Evolutionary conservation across 2,113 vertebrate species (phyloP), one percentile per base, ranked within the genome.

Genomic region (Chroicocephalus ridibundus): DNA sequence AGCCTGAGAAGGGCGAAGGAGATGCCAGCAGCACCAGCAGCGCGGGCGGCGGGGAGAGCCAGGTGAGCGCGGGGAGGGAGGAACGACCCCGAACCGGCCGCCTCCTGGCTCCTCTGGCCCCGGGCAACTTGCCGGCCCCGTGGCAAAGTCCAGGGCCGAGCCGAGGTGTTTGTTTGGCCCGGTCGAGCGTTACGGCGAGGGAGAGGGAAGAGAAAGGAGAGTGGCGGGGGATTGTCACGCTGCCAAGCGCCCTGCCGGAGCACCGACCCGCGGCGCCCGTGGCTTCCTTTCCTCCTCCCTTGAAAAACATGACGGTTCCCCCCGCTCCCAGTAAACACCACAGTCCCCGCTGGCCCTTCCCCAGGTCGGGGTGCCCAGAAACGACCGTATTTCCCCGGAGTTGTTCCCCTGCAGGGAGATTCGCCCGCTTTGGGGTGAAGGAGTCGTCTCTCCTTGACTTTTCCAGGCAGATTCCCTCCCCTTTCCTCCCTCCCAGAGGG

Each of bases 1-100:
- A 98, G 97, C 97, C 97, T 68, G 98, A 98, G 76, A 98, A 98
- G 92, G 96, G 97, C 93, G 97, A 98, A 55, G 97, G 96, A 60
- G 88, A 96, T 1, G 86, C 88, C 88, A 94, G 91, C 90, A 93
- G 97, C 32, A 95, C 72, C 86, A 97, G 97, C 96, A 97, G 94
- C 49, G 82, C 95, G 19, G 96, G 97, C 83, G 95, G 29, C 26
- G 97, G 97, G 49, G 98, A 98, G 74, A 96, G 97, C 83, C 98
- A 98, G 97, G 98, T 98, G 91, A 98, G 97, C 17, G 80, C 3
- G 5, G 14, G 42, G 19, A 29, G 79, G 34, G 4, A 84, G 49
- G 21, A 38, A 14, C 46, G 19, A 36, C n/a, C 74, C 54, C 42
- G 2, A 9, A 29, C 31, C 8, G 5, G 24, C 4, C 4, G 34